Evolutionary conservation across 2,113 vertebrate genomes (phyloP), one percentile per base, ranked within the genome.

Genomic region (Callorhinus ursinus): DNA sequence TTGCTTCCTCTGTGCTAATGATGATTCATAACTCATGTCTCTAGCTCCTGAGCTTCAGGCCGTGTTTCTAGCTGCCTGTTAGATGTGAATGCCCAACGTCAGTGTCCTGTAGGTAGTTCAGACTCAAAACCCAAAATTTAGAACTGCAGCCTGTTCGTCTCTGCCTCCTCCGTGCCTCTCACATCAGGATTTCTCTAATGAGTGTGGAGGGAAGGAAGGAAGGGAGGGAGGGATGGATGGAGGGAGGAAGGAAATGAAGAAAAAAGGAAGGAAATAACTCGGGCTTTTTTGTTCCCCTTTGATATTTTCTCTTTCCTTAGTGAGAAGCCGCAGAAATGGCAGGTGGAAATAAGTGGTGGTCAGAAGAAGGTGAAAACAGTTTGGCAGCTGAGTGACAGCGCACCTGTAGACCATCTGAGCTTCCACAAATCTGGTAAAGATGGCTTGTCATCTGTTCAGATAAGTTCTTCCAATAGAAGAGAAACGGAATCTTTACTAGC

Each of bases 291-390:
- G 14, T 87, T 49, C 67, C 51, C 9, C 3, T 87, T 74, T 57
- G 31, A 31, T 95, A 24, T 74, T 59, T 85, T 15, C 2, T 19
- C 57, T 51, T 85, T 97, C 14, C 16, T 97, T 93, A 99, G 99
- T 90, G 99, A 99, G 94, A 98, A 99, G 57, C 99, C 99, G 13
- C 96, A 99, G 33, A 79, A 99, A 24, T 99, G 99, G 99, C 99
- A 98, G 84, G 99, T 99, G 57, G 99, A 99, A 88, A 98, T 99
- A 74, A 99, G 98, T 21, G 99, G 99, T 92, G 99, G 99, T 33
- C 99, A 99, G n/a, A 99, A 99, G 95, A 99, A 99, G 95, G 98
- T 99, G 77, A 99, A 98, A 97, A 99, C 99, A 1, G 97, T 97
- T 0, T 99, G 99, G 98, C 99, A 99, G 96, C 98, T 99, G 90